These are phyloP conservation scores for Cydia amplana DNA, from an alignment of 1,140 invertebrate species.

Conservation along the genomic window DNA sequence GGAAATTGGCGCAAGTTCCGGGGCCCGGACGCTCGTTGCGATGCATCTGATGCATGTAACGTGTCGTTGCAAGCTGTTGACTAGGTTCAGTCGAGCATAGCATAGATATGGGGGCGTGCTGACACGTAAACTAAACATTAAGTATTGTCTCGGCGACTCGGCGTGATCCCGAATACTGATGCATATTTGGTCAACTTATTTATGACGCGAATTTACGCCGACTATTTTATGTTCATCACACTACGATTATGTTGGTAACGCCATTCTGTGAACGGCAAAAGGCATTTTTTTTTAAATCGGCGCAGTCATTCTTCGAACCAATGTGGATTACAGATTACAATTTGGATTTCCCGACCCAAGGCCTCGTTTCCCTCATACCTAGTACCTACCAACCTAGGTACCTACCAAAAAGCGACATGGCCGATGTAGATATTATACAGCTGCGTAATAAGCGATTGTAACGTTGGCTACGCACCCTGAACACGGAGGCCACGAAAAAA, in stretches of 20 bases:
- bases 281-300: too few relatives aligned
- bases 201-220: too few relatives aligned
- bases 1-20: conserved; percentile 8
- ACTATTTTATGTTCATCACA: too few relatives aligned
- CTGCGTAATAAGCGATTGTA: too few relatives aligned
- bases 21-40: conserved; percentile 2
- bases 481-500: too few relatives aligned
- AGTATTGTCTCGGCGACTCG: too few relatives aligned
- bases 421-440: neutral
- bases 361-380: neutral
- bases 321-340: neutral
- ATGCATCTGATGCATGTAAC: conserved; percentile 14
- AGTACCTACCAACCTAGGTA: neutral
- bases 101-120: neutral
- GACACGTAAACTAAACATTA: too few relatives aligned
- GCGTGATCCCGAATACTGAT: too few relatives aligned
- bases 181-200: too few relatives aligned
- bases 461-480: too few relatives aligned
- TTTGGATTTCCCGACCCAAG: neutral
- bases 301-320: neutral
- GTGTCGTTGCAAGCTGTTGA: neutral
- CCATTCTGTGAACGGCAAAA: too few relatives aligned
- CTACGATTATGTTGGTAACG: too few relatives aligned
- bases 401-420: neutral
- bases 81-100: neutral